Conservation (phyloP, 2,888 invertebrate genomes). For the Epinotia nisella region DNA sequence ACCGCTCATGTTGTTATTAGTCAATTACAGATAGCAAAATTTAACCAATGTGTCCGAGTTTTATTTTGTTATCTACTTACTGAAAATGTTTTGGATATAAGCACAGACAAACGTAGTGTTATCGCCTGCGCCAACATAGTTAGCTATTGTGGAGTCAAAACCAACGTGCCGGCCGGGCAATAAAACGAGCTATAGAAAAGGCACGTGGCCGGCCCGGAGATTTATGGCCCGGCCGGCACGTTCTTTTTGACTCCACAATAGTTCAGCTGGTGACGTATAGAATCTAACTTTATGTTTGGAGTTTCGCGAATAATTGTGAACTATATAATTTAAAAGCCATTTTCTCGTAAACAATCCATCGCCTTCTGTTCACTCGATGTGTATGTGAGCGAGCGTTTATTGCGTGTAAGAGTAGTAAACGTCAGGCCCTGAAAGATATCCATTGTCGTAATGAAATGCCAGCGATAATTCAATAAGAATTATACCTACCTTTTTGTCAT, state of each 20-base stretch:
- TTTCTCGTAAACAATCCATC: neutral
- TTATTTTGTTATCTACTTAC: neutral
- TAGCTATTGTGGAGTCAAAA: too few species aligned
- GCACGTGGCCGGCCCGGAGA: too few species aligned
- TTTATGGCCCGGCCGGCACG: too few species aligned
- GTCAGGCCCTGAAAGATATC: conserved; percentile 17
- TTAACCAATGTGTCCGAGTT: neutral
- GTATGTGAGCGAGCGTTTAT: neutral
- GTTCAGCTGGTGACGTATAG: neutral
- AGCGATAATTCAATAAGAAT: conserved; percentile 1
- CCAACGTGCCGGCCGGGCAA: too few species aligned
- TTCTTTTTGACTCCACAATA: too few species aligned
- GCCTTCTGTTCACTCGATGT: neutral
- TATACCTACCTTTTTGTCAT: neutral
- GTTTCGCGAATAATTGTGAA: neutral
- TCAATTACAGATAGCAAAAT: neutral
- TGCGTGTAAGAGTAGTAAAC: neutral
- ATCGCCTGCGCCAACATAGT: neutral
- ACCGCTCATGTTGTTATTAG: neutral
- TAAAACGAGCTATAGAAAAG: too few species aligned
- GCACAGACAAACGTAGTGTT: neutral
- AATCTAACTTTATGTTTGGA: neutral
- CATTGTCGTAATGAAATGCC: conserved; percentile 11
- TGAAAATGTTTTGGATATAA: too few species aligned
- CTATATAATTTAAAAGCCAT: neutral